Evolutionary conservation across 2,888 invertebrate species (phyloP), one percentile per base, ranked within the genome.

Genomic region (Conus canariensis): DNA sequence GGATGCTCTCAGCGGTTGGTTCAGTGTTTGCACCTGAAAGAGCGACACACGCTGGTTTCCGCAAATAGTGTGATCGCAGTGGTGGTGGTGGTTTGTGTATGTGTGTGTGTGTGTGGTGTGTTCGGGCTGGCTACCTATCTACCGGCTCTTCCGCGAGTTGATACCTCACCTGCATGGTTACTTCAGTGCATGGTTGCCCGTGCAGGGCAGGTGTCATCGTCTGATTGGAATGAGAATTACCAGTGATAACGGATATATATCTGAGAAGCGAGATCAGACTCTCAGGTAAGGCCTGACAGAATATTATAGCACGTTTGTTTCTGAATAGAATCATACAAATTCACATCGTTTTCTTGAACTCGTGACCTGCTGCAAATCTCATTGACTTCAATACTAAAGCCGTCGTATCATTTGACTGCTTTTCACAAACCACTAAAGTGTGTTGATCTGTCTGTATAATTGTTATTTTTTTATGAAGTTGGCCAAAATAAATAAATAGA

Each of bases 171-270:
- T 86, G 86, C 16, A 67, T 86, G 86, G 60, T 67, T 30, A 19
- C 16, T 16, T 25, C 30, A 25, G 60, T 25, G n/a, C 64, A 30
- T 6, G 86, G 67, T 64, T 86, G 86, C 60, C 86, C 67, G 30
- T 60, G 12, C n/a, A n/a, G 25, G 64, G 64, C 88, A 88, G 88
- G 88, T 80, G 86, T 85, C 25, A n/a, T 60, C 19, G 45, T 67
- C 14, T 25, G 45, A 16, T 8, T 67, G 86, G 30, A 86, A 60
- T 67, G 14, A 64, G 30, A 64, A 67, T 45, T 86, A 45, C 64
- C 67, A 30, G 4, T 30, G 60, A 85, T 67, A 86, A 86, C 64
- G 86, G 86, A 86, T 45, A 45, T 45, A 64, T 86, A 86, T 45
- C 86, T 22, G 58, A 58, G 58, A 83, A 67, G 86, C 5, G 10